Evolutionary conservation across 2,888 invertebrate species (phyloP).

Genomic region (Zaprionus lineosus): DNA sequence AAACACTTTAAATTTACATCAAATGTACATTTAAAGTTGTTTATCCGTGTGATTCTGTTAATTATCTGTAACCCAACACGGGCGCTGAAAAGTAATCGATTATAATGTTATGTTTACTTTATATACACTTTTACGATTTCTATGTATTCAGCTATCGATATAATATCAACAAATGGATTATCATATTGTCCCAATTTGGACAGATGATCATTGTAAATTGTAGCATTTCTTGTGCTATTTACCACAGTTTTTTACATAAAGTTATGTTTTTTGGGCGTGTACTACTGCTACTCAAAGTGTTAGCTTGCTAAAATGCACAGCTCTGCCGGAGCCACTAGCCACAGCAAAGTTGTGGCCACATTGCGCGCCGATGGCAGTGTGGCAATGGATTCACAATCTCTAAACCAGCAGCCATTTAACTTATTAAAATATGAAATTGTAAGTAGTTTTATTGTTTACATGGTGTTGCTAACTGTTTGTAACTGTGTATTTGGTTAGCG

Average conservation of each 20-base stretch:
- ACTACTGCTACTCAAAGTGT: slow-evolving; percentile 40
- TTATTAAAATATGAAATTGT: slow-evolving; percentile 79
- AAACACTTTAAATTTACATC: too few species aligned
- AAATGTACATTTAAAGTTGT: too few species aligned
- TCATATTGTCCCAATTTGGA: slow-evolving; percentile 44
- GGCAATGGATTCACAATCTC: slow-evolving; percentile 63
- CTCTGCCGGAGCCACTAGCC: slow-evolving; percentile 48
- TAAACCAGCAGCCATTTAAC: slow-evolving; percentile 64
- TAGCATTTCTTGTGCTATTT: slow-evolving; percentile 45
- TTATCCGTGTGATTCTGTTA: too few species aligned
- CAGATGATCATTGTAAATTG: slow-evolving; percentile 55
- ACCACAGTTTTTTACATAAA: slow-evolving; percentile 25
- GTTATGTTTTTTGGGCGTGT: slow-evolving; percentile 44
- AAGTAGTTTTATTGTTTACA: slow-evolving; percentile 34
- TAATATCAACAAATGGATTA: slow-evolving; percentile 46
- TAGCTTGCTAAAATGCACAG: slow-evolving; percentile 64
- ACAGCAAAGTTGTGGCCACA: slow-evolving; percentile 79
- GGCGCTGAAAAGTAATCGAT: too few species aligned
- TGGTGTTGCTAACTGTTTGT: not conserved
- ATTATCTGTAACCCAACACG: too few species aligned
- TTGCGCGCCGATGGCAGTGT: slow-evolving; percentile 80
- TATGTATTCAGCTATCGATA: slow-evolving; percentile 42
- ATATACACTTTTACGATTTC: slow-evolving; percentile 25
- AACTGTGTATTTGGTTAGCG: slow-evolving; percentile 38
- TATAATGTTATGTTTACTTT: not conserved